A percentile compares a stretch with the other conserved stretches of the same genome.
Conservation (phyloP, 2,888 invertebrate species). For the Cataglyphis livida region DNA sequence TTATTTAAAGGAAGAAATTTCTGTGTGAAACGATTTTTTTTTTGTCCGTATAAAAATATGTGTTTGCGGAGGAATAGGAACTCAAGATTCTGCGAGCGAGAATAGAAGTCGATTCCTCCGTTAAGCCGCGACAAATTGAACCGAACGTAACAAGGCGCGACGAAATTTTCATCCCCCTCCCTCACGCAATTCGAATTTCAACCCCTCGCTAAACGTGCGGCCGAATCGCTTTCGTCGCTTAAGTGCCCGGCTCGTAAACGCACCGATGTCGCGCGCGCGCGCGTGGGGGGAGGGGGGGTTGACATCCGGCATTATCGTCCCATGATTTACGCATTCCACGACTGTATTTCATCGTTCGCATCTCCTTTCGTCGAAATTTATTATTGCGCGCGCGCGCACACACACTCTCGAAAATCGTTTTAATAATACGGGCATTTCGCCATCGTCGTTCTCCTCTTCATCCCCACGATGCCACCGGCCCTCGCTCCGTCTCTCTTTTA, state of each 20-base stretch:
- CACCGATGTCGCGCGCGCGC: constrained; percentile 59
- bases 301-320: constrained; percentile 83
- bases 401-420: background rate
- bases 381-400: constrained; percentile 63
- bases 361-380: constrained; percentile 82
- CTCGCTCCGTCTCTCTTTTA: constrained; percentile 40
- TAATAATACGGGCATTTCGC: constrained; percentile 18
- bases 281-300: constrained; percentile 61
- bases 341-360: constrained; percentile 82
- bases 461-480: constrained; percentile 11
- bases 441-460: constrained; percentile 8
- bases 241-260: constrained; percentile 79
- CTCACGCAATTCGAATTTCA: constrained; percentile 28
- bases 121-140: constrained; percentile 30
- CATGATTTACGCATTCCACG: constrained; percentile 81
- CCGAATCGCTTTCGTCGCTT: constrained; percentile 50
- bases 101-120: background rate
- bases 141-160: constrained; percentile 14
- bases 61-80: background rate
- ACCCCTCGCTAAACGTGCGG: constrained; percentile 37
- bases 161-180: constrained; percentile 21
- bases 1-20: background rate
- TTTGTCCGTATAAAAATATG: background rate
- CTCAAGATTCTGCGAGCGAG: background rate
- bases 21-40: background rate